Conservation (phyloP, 2,888 invertebrate genomes). For the Temnothorax ravouxi region DNA sequence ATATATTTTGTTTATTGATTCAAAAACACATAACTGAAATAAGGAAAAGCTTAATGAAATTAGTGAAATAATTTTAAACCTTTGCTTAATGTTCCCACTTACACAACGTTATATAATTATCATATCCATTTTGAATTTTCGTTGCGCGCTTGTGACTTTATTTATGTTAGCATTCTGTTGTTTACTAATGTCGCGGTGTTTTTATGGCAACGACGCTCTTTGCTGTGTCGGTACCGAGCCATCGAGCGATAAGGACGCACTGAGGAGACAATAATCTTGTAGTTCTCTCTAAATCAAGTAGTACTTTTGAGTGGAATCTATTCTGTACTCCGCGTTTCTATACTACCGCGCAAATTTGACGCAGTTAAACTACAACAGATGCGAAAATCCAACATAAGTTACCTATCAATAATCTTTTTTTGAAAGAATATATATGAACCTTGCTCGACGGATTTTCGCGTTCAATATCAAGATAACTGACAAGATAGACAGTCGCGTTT, state of each 20-base stretch:
- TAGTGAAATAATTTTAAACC: background rate
- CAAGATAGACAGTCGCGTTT: background rate
- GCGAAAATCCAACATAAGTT: background rate
- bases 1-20: background rate
- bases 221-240: background rate
- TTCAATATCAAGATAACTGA: background rate
- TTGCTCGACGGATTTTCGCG: background rate
- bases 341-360: background rate
- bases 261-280: background rate
- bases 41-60: background rate
- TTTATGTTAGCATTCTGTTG: background rate
- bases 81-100: background rate
- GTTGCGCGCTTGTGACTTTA: background rate
- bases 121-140: background rate
- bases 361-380: background rate
- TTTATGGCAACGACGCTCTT: background rate
- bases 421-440: no score
- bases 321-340: background rate
- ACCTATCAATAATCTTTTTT: background rate
- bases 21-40: background rate
- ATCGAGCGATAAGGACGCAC: background rate
- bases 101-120: conserved; percentile 6
- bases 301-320: background rate
- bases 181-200: background rate
- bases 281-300: background rate